These are phyloP conservation scores for Aplodontia rufa DNA, from an alignment of 2,113 vertebrate species.

Conservation along the genomic window DNA sequence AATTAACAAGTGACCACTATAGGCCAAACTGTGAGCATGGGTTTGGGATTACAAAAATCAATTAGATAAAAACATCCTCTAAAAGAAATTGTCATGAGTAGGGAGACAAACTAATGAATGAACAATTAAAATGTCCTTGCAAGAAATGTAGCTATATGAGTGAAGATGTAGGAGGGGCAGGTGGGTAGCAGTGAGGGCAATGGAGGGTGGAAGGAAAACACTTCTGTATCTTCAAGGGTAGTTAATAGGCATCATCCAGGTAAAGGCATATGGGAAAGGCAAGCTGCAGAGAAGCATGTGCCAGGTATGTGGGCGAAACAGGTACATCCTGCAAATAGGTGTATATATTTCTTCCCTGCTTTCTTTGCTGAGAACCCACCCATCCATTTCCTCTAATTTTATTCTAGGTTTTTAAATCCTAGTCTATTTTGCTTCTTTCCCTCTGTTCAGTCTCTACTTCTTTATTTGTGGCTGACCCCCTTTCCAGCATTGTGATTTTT, in stretches of 20 bases:
- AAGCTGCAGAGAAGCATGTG: neutral
- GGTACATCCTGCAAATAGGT: neutral
- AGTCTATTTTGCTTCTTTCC: neutral
- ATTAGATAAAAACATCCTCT: neutral
- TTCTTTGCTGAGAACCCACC: neutral
- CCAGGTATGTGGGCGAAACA: neutral
- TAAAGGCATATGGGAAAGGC: neutral
- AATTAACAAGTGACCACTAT: neutral
- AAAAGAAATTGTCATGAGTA: neutral
- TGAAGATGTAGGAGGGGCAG: neutral
- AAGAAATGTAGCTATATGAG: neutral
- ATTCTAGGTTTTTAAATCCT: neutral
- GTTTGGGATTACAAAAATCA: neutral
- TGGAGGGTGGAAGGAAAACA: no score
- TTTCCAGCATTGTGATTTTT: neutral
- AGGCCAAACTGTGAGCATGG: neutral
- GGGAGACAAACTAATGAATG: neutral
- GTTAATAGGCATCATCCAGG: neutral
- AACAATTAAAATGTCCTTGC: neutral
- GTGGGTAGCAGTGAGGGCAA: no score
- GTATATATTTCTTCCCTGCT: neutral
- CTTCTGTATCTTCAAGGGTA: neutral
- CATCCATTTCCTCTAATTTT: neutral
- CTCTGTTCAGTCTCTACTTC: neutral
- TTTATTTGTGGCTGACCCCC: neutral